A percentile compares a stretch with the other conserved stretches of the same genome.
Conservation (phyloP, 2,888 invertebrate species). For the Netelia melanura region DNA sequence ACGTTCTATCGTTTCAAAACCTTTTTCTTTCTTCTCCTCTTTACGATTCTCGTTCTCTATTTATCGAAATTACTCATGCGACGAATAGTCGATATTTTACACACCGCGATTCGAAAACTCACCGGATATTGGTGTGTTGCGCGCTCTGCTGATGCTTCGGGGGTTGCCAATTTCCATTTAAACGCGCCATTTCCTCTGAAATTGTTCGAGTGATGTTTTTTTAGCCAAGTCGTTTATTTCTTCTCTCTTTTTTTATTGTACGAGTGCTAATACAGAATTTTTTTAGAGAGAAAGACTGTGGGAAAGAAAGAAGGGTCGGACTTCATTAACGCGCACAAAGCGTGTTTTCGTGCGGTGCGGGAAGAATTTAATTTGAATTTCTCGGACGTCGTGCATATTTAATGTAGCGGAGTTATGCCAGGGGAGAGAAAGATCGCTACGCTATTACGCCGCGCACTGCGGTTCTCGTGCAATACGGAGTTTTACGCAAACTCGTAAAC, state of each 20-base stretch:
- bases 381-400: constrained; percentile 16
- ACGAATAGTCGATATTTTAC: neutral
- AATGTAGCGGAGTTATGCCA: constrained; percentile 20
- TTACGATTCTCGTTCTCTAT: neutral
- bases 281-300: neutral
- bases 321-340: constrained; percentile 5
- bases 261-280: neutral
- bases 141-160: constrained; percentile 81
- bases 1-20: constrained; percentile 49
- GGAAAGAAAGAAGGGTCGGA: constrained; percentile 1
- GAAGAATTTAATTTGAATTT: constrained; percentile 63
- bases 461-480: neutral
- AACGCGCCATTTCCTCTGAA: constrained; percentile 92
- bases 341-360: neutral
- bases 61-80: neutral
- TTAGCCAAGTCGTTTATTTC: too few species aligned
- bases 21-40: constrained; percentile 25
- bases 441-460: constrained; percentile 3
- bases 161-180: constrained; percentile 92
- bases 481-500: constrained; percentile 1
- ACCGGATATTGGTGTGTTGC: constrained; percentile 78
- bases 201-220: too few species aligned
- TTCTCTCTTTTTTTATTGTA: constrained; percentile 30
- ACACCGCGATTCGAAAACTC: constrained; percentile 56
- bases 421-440: constrained; percentile 11